These are phyloP conservation scores for Aeoliscus strigatus DNA, from an alignment of 2,797 vertebrate genomes.

Conservation along the genomic window DNA sequence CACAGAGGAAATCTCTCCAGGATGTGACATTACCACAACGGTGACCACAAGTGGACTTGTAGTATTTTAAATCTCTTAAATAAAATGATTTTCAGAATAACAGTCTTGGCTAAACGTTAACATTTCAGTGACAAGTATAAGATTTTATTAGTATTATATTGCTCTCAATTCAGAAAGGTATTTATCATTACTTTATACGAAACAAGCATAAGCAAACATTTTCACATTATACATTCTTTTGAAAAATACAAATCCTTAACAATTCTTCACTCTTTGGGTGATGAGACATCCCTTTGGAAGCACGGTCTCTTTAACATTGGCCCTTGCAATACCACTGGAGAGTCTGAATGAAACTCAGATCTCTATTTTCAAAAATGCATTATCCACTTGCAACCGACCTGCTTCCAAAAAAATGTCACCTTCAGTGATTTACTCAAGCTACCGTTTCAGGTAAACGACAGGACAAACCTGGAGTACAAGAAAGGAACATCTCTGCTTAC, in stretches of 20 bases:
- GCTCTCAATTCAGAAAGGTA: slow-evolving; percentile 95
- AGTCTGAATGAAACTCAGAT: slow-evolving; percentile 7
- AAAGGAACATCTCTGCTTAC: slow-evolving; percentile 11
- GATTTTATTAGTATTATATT: slow-evolving; percentile 96
- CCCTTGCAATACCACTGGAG: slow-evolving; percentile 22
- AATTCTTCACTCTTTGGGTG: slow-evolving; percentile 82
- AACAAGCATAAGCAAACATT: slow-evolving; percentile 92
- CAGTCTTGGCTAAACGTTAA: neutral
- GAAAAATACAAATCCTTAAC: slow-evolving; percentile 94
- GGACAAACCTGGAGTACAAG: slow-evolving; percentile 15
- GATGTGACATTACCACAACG: slow-evolving; percentile 18
- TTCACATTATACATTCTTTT: slow-evolving; percentile 92
- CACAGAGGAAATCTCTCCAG: slow-evolving; percentile 61
- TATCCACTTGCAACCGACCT: slow-evolving; percentile 21
- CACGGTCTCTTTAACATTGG: slow-evolving; percentile 56
- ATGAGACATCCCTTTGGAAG: slow-evolving; percentile 90
- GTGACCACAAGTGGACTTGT: slow-evolving; percentile 15
- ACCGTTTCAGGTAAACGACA: slow-evolving; percentile 22
- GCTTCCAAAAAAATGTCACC: slow-evolving; percentile 61
- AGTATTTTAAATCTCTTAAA: slow-evolving; percentile 4
- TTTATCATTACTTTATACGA: slow-evolving; percentile 90
- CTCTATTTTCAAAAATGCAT: slow-evolving; percentile 17
- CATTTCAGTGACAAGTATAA: slow-evolving; percentile 79
- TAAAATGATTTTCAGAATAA: slow-evolving; percentile 7
- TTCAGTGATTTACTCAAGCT: slow-evolving; percentile 24